A percentile compares a stretch with the other conserved stretches of the same genome.
Evolutionary conservation across 2,113 vertebrate species (phyloP).

Genomic region (Alethe diademata): DNA sequence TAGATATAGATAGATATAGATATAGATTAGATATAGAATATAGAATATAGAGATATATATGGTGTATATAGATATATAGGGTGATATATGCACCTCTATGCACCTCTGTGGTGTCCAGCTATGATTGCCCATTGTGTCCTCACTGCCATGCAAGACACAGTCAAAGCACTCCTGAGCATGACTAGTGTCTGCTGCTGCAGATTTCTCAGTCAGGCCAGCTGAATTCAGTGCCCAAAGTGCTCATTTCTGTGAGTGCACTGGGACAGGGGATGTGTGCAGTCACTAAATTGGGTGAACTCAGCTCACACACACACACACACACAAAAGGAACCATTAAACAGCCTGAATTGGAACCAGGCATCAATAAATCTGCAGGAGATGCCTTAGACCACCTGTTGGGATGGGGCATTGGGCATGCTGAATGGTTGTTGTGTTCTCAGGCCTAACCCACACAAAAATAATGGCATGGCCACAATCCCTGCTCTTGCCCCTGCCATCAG

Average conservation of each 20-base stretch:
- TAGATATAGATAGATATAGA: no score
- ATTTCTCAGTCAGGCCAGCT: background rate
- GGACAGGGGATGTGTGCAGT: background rate
- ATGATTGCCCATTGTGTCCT: background rate
- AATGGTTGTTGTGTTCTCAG: background rate
- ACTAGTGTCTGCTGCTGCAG: background rate
- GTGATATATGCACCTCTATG: rapidly evolving
- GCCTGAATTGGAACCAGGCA: background rate
- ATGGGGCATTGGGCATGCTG: rapidly evolving
- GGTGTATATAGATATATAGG: rapidly evolving
- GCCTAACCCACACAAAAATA: background rate
- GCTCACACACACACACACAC: background rate
- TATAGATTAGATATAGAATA: no score
- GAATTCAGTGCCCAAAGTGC: rapidly evolving
- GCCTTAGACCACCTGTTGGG: background rate
- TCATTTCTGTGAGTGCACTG: background rate
- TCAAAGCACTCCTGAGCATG: background rate
- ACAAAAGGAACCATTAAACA: background rate
- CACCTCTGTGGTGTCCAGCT: background rate
- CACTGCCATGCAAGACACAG: background rate
- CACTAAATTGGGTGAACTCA: background rate
- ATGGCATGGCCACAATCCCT: background rate
- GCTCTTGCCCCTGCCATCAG: background rate
- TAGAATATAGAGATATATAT: rapidly evolving
- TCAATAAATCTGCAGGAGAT: background rate